Percentiles rank a stretch among this genome's conserved stretches.
Conservation (phyloP, 2,888 invertebrate species). For the Spatulosminthurus flaviceps region DNA sequence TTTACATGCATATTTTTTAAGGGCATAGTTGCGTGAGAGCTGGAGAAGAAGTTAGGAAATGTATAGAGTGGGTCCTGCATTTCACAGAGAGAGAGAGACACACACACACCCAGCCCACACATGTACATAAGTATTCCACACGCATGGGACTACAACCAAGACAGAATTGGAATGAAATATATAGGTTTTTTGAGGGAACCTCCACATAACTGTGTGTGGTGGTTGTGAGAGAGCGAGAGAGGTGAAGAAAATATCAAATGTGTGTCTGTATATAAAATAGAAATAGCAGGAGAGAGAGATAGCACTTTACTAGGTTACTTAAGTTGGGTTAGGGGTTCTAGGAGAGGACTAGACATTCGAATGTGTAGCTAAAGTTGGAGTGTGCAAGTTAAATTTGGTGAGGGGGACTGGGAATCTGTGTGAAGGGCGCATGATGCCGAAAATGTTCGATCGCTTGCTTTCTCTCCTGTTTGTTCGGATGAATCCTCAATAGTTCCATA, state of each 20-base stretch:
- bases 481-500: constrained; percentile 41
- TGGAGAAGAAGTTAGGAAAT: background rate
- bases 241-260: constrained; percentile 20
- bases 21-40: background rate
- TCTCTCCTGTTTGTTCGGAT: constrained; percentile 43
- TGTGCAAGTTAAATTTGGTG: constrained; percentile 33
- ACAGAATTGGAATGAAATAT: background rate
- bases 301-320: constrained; percentile 31
- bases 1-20: too few species aligned
- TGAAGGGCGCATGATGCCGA: constrained; percentile 50
- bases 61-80: background rate
- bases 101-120: constrained; percentile 10
- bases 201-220: too few species aligned
- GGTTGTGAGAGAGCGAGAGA: background rate
- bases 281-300: constrained; percentile 6
- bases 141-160: background rate
- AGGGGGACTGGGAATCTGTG: constrained; percentile 38
- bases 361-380: constrained; percentile 13
- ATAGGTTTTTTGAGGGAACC: background rate
- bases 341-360: background rate
- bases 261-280: constrained; percentile 3
- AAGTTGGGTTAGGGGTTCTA: constrained; percentile 10
- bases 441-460: constrained; percentile 46
- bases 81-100: constrained; percentile 23
- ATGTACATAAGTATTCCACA: background rate